These are phyloP conservation scores for Sinhomidia bicolor DNA, from an alignment of 2,888 invertebrate species.

Conservation along the genomic window DNA sequence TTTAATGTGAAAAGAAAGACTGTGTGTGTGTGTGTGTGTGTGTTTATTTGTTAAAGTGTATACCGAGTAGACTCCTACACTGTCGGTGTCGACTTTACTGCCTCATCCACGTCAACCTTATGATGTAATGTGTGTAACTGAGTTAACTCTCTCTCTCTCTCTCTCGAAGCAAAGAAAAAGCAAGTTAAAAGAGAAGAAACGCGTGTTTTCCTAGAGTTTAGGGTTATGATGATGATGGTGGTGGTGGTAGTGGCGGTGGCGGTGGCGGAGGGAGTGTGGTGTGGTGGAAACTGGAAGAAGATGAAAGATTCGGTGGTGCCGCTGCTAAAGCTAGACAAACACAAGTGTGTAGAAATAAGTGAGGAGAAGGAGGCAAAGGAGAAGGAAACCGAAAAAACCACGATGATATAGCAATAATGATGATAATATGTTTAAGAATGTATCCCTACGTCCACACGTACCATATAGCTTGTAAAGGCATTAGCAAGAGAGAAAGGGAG, in stretches of 20 bases:
- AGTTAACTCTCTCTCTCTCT: too few species aligned
- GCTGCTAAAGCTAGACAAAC: too few species aligned
- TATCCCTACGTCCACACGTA: neutral
- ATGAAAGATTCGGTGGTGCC: slow-evolving; percentile 22
- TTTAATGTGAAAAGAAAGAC: neutral
- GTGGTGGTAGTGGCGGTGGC: neutral
- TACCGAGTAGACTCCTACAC: slow-evolving; percentile 34
- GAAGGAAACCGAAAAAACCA: neutral
- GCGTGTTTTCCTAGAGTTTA: neutral
- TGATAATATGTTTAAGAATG: neutral
- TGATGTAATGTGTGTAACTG: too few species aligned
- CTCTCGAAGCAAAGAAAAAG: too few species aligned
- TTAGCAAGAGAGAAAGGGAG: neutral
- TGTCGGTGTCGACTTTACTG: neutral
- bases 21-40: neutral
- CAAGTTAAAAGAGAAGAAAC: neutral
- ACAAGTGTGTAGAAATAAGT: neutral
- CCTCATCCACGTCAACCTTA: slow-evolving; percentile 16
- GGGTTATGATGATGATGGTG: neutral
- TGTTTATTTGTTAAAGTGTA: slow-evolving; percentile 47
- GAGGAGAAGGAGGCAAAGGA: neutral
- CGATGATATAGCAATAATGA: neutral
- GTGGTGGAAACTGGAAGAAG: too few species aligned
- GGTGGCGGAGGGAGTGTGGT: too few species aligned
- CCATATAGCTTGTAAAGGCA: neutral